Evolutionary conservation across 1,140 invertebrate genomes (phyloP).

Genomic region (Drosophila neocordata): DNA sequence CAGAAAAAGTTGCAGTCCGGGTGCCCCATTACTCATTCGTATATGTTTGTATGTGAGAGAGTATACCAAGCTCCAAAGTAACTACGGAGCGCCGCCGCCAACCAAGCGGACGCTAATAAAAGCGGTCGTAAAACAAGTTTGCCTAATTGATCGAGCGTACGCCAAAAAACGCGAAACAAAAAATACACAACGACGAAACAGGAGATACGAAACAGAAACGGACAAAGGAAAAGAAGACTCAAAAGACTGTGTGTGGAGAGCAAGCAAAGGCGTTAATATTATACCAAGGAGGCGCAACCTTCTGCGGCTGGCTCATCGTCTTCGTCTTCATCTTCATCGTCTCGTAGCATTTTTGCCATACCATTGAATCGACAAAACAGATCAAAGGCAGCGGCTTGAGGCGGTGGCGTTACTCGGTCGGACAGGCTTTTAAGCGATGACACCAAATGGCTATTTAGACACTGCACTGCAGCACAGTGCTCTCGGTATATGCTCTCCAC

Average conservation of each 20-base stretch:
- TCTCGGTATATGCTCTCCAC: slow-evolving; percentile 1
- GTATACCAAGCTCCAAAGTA: slow-evolving; percentile 6
- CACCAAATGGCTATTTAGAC: slow-evolving; percentile 83
- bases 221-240: slow-evolving; percentile 50
- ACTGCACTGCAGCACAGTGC: slow-evolving; percentile 37
- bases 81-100: slow-evolving; percentile 67
- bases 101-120: slow-evolving; percentile 72
- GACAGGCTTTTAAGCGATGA: slow-evolving; percentile 82
- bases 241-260: slow-evolving; percentile 1
- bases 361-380: slow-evolving; percentile 45
- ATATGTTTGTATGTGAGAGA: not conserved
- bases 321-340: slow-evolving; percentile 21
- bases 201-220: slow-evolving; percentile 39
- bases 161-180: slow-evolving; percentile 57
- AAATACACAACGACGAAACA: slow-evolving; percentile 18
- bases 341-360: slow-evolving; percentile 66
- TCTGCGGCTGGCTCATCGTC: slow-evolving; percentile 3
- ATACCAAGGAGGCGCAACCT: slow-evolving; percentile 53
- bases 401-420: slow-evolving; percentile 72
- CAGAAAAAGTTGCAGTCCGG: slow-evolving; percentile 42
- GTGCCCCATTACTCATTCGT: slow-evolving; percentile 74
- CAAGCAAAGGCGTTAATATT: slow-evolving; percentile 72
- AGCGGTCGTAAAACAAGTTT: slow-evolving; percentile 83
- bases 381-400: slow-evolving; percentile 71
- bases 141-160: slow-evolving; percentile 83